Percentiles rank a stretch among this genome's conserved stretches.
These are phyloP conservation scores for Dolichallabes microphthalmus DNA, from an alignment of 2,113 vertebrate genomes.

Conservation along the genomic window DNA sequence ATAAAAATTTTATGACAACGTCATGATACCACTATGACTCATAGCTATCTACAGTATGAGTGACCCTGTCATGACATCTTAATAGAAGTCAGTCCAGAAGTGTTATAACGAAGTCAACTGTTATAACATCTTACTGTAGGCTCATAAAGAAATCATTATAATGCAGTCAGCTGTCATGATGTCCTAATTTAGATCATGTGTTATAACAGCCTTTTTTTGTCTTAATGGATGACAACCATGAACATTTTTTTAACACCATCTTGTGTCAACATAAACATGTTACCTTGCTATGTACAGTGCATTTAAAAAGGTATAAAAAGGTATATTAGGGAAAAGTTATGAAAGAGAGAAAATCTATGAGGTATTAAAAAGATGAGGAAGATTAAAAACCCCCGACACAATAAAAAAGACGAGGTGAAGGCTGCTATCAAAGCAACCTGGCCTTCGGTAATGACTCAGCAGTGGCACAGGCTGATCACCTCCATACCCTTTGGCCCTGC, in stretches of 20 bases:
- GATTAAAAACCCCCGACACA: no score
- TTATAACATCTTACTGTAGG: neutral
- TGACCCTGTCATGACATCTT: neutral
- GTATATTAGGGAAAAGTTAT: no score
- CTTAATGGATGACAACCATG: neutral
- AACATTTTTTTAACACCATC: neutral
- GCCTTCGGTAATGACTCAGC: no score
- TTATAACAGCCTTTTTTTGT: neutral
- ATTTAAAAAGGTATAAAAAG: no score
- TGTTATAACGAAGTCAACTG: neutral
- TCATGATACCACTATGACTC: neutral
- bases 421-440: no score
- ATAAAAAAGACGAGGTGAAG: no score
- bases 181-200: neutral
- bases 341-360: no score
- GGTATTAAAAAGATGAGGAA: no score
- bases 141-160: neutral
- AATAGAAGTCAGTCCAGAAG: neutral
- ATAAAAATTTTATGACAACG: neutral
- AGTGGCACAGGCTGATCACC: no score
- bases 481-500: no score
- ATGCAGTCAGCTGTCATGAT: no score
- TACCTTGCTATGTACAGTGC: neutral
- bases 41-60: neutral
- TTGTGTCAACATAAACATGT: neutral